phyloP scores from a whole-genome alignment of 2,113 vertebrate species.

The Strigops habroptila region DNA sequence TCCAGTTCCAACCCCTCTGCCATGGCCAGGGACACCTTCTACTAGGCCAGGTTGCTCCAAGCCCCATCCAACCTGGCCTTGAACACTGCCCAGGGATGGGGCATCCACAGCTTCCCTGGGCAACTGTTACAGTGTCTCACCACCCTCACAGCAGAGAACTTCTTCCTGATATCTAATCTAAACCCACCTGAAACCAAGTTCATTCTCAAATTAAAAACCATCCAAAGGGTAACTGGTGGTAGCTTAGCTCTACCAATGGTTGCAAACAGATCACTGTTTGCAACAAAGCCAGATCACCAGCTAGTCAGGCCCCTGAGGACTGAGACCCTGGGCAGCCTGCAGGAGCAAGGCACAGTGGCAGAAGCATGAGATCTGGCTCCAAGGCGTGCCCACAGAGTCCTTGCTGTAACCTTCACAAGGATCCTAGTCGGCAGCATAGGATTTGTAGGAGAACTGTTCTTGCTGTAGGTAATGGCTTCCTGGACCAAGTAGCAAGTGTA shows the following conservation, averaged over 20 bases:
- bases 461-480: not conserved
- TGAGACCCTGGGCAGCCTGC: rapidly evolving
- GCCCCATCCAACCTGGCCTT: not conserved
- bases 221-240: not conserved
- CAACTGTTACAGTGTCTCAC: not conserved
- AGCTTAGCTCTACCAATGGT: not conserved
- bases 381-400: not conserved
- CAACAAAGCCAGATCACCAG: not conserved
- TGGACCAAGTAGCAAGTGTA: not conserved
- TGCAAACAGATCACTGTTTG: not conserved
- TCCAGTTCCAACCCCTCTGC: not conserved
- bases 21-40: not conserved
- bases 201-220: not conserved
- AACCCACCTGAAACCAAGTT: not conserved
- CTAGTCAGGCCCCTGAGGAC: not conserved
- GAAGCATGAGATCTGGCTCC: rapidly evolving
- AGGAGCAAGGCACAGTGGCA: not conserved
- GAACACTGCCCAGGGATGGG: not conserved
- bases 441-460: not conserved
- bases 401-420: not conserved
- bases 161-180: not conserved
- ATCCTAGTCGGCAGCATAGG: not conserved
- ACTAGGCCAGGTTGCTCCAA: not conserved
- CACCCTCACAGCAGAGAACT: not conserved
- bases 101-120: not conserved